Base-by-base conservation (phyloP, 2,113 vertebrate genomes). In the Cebus imitator region DNA sequence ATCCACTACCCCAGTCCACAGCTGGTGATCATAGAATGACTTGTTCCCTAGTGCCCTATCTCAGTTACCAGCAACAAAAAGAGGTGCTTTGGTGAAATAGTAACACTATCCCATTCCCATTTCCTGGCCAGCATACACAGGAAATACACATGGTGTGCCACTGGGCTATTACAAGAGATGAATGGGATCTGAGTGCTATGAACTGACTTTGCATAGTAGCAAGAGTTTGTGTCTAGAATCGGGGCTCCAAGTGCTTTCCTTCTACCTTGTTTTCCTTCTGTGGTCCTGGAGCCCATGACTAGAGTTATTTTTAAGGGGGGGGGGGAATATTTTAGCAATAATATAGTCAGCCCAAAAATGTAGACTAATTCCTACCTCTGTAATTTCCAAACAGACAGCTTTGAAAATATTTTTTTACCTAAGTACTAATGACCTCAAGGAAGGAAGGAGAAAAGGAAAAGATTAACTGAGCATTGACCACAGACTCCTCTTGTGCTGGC, bases 331-430 rank as follows among this genome's bases (percentile, higher is more conserved):
- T 81, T 91, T 72, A 72, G 30, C 58, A 88, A n/a, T 79, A 45
- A 92, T 35, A 3, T 10, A 66, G 37, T 73, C 37, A 87, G 50
- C 23, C 23, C 37, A 3, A 80, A 87, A 37, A 32, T 50, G 6
- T 3, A 79, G 17, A 85, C 25, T 8, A 25, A 73, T 58, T 37
- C 6, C 14, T 48, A 18, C 17, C 48, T 80, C 66, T 97, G 10
- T 58, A 48, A 83, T 66, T 91, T 80, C 21, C 64, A 95, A 90
- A 81, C 4, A 40, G 7, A 43, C 18, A 61, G 40, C 16, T 88
- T 85, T 70, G 70, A 45, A 83, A 52, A 78, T 3, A 40, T 43
- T 81, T 85, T 95, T 92, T 94, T 72, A 52, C n/a, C 37, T 55
- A 17, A 76, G 2, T 40, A 6, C 45, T 91, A 52, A 55, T 37